Conservation (phyloP, 2,888 invertebrate species). For the Eristalis pertinax region DNA sequence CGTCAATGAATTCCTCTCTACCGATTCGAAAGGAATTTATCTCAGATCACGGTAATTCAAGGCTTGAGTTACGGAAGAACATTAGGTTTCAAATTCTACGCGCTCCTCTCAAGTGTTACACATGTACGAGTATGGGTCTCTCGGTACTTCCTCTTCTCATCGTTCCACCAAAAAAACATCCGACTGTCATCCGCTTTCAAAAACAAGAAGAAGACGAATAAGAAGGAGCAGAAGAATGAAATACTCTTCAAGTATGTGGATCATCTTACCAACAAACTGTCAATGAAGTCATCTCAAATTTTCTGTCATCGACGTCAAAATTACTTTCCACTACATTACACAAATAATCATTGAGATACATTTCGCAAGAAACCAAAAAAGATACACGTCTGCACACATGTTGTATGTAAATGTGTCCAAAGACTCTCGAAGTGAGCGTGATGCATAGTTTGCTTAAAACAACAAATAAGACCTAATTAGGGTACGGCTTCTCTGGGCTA, state of each 20-base stretch:
- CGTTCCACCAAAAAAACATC: not conserved
- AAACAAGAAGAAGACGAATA: not conserved
- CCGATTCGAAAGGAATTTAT: not conserved
- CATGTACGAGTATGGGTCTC: not conserved
- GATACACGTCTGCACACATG: not conserved
- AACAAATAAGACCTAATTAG: constrained; percentile 11
- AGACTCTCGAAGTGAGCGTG: not conserved
- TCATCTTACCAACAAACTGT: not conserved
- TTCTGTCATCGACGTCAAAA: constrained; percentile 1
- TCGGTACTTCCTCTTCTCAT: not conserved
- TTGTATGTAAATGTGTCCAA: not conserved
- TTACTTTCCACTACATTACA: constrained; percentile 1
- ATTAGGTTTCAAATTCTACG: not conserved
- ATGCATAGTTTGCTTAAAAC: constrained; percentile 4
- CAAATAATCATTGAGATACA: constrained; percentile 1
- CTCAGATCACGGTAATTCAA: not conserved
- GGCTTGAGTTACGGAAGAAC: not conserved
- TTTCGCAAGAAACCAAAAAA: constrained; percentile 1
- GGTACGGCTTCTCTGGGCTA: constrained; percentile 9
- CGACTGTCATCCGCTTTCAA: not conserved
- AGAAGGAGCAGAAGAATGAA: not conserved
- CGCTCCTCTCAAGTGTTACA: not conserved
- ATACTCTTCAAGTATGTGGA: not conserved
- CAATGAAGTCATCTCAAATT: constrained; percentile 1
- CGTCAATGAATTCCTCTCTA: not conserved